A percentile compares a stretch with the other conserved stretches of the same genome.
Evolutionary conservation across 1,140 invertebrate species (phyloP).

Genomic region (Brachionus koreanus): DNA sequence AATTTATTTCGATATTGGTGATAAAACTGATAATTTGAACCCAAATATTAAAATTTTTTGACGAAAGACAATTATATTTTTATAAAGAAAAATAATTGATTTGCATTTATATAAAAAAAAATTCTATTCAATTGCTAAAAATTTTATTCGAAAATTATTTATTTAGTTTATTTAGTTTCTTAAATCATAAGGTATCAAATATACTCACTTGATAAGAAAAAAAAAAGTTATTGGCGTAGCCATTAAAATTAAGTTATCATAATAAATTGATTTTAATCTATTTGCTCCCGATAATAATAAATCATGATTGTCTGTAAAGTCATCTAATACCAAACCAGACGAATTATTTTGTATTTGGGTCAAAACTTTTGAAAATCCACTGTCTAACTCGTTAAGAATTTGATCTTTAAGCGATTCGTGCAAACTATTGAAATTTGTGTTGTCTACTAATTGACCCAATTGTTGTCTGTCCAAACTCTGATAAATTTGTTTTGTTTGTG

Average conservation of each 20-base stretch:
- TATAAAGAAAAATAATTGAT: too few relatives aligned
- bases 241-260: neutral
- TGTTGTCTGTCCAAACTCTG: slow-evolving; percentile 6
- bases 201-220: neutral
- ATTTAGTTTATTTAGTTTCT: neutral
- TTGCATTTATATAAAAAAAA: neutral
- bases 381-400: neutral
- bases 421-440: neutral
- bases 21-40: too few relatives aligned
- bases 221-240: neutral
- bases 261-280: neutral
- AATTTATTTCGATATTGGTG: too few relatives aligned
- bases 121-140: neutral
- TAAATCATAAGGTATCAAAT: neutral
- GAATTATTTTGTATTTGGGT: neutral
- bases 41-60: neutral
- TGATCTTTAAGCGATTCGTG: neutral
- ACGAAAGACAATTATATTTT: neutral
- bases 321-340: neutral
- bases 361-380: neutral
- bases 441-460: neutral
- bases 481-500: neutral
- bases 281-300: neutral
- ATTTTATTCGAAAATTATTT: neutral
- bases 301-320: neutral